Base-by-base conservation (phyloP, 1,140 invertebrate species). In the Brachystomella parvula region DNA sequence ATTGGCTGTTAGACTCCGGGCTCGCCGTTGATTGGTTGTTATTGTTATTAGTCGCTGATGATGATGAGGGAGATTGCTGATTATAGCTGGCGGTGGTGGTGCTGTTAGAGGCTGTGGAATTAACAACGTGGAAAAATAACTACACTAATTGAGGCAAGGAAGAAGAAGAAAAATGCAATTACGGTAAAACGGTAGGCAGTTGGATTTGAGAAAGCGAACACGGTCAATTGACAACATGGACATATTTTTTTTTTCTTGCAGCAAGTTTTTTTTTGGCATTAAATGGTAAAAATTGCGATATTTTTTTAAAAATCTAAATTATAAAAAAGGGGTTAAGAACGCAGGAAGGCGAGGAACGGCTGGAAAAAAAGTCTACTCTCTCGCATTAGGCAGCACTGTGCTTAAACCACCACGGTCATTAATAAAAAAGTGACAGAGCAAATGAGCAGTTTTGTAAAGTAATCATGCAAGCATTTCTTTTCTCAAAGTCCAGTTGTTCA, bases 401-500 rank as follows among this genome's bases (percentile, higher is more conserved):
- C n/a, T n/a, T n/a, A n/a, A n/a, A n/a, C n/a, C n/a, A n/a, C n/a
- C n/a, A n/a, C n/a, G n/a, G n/a, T n/a, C n/a, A n/a, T n/a, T n/a
- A n/a, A n/a, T n/a, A n/a, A n/a, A n/a, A n/a, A n/a, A n/a, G n/a
- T n/a, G n/a, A n/a, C n/a, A n/a, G n/a, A n/a, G n/a, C n/a, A n/a
- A n/a, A n/a, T n/a, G n/a, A n/a, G n/a, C n/a, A n/a, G n/a, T n/a
- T n/a, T n/a, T n/a, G n/a, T n/a, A n/a, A n/a, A n/a, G n/a, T n/a
- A n/a, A n/a, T n/a, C 65, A 57, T 67, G 47, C 63, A 58, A 64
- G 47, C 62, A 49, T 2, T n/a, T 61, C 56, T 19, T 19, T 39
- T 80, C 84, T 85, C 81, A 82, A 83, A 26, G 35, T 68, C 80
- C 30, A 59, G 24, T 59, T 59, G 57, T n/a, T n/a, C n/a, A n/a